Base-by-base conservation (phyloP, 2,113 vertebrate genomes). In the Nycticebus coucang region DNA sequence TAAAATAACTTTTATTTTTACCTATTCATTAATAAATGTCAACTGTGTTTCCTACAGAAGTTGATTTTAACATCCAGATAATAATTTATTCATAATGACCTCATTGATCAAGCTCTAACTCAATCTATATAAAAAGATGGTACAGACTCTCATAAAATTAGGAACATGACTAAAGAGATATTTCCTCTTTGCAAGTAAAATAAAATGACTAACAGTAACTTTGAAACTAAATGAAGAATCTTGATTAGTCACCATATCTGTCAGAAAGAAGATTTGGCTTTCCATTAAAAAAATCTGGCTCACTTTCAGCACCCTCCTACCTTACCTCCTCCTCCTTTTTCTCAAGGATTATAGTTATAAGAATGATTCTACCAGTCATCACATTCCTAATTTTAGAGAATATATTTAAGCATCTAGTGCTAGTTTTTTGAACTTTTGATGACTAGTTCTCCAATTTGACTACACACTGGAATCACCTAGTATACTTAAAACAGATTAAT, bases 81-180 rank as follows among this genome's bases (percentile, higher is more conserved):
- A 94, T 59, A 95, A 87, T 82, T 55, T 94, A 71, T 82, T 94
- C 79, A 89, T 64, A 94, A 90, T 72, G 21, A 95, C 7, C 14
- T 93, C 75, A 93, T 0, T 77, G 35, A 82, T 82, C 12, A 69
- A 86, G 60, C 4, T 82, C 68, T 87, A 91, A 86, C 21, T 75
- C 79, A 57, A 64, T 86, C 26, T 71, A 94, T 66, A 85, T 59
- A 78, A 95, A 86, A 92, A 89, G 19, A 80, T 7, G 22, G 24
- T 59, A 93, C 45, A 81, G 80, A 89, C 86, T 77, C 57, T 89
- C 62, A 82, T 26, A 94, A 93, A 78, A 89, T 87, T 87, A 90
- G 22, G 60, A 97, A 83, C 30, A 90, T 64, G 69, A 93, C 80
- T 92, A 81, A 89, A 71, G 68, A 24, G 24, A 55, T 8, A 85